Evolutionary conservation across 2,113 vertebrate species (phyloP).

Genomic region (Cercocebus atys): DNA sequence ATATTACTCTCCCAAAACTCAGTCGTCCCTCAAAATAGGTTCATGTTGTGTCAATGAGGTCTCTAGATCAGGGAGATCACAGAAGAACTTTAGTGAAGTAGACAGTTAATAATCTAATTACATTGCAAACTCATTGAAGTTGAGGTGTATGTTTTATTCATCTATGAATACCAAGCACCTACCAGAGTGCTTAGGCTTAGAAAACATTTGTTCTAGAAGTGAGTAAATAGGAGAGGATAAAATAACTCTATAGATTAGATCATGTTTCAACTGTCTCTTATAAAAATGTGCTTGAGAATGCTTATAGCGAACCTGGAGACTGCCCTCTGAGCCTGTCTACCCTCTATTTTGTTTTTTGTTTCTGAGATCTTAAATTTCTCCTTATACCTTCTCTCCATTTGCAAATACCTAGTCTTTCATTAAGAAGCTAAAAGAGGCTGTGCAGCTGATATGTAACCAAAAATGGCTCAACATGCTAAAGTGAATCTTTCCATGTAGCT

Average conservation of each 20-base stretch:
- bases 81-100: background rate
- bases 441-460: background rate
- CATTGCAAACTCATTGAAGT: background rate
- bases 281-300: background rate
- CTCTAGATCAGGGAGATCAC: background rate
- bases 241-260: background rate
- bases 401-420: background rate
- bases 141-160: background rate
- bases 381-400: background rate
- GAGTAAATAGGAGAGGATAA: background rate
- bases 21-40: background rate
- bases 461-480: background rate
- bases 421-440: background rate
- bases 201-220: background rate
- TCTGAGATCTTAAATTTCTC: background rate
- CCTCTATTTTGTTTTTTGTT: background rate
- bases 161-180: background rate
- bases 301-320: background rate
- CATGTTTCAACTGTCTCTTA: background rate
- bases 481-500: background rate
- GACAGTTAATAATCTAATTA: background rate
- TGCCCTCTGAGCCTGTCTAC: background rate
- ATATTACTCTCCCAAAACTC: background rate
- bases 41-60: background rate
- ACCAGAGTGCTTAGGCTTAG: background rate